Evolutionary conservation across 1,140 invertebrate species (phyloP).

Genomic region (Drosophila simulans): DNA sequence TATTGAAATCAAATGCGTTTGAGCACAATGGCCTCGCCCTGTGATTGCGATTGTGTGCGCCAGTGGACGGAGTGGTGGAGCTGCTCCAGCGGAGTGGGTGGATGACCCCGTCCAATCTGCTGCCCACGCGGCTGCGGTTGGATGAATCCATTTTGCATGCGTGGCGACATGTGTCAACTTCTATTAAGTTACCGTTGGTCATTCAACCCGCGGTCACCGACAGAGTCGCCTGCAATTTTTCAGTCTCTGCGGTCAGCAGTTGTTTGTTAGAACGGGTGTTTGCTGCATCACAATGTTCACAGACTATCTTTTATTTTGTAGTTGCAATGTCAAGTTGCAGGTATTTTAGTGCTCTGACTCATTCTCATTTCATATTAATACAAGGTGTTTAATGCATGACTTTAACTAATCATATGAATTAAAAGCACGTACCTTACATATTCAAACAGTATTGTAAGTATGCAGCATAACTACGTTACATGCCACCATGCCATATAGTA

Average conservation of each 20-base stretch:
- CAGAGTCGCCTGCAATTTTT: constrained; percentile 14
- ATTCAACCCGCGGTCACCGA: constrained; percentile 65
- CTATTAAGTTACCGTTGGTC: constrained; percentile 79
- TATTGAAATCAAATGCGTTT: constrained; percentile 68
- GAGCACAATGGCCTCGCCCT: constrained; percentile 34
- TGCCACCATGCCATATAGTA: no score
- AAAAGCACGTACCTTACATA: no score
- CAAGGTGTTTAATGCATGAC: no score
- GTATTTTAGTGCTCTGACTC: no score
- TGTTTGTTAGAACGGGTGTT: constrained; percentile 21
- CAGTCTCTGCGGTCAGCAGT: constrained; percentile 42
- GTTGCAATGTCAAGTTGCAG: not conserved
- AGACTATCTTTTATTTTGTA: not conserved
- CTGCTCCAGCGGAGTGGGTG: constrained; percentile 12
- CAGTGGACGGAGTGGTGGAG: not conserved
- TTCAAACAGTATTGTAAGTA: no score
- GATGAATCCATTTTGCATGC: constrained; percentile 79
- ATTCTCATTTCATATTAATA: no score
- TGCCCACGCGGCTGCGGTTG: constrained; percentile 53
- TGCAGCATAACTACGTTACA: no score
- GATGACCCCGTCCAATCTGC: constrained; percentile 31
- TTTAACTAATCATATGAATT: no score
- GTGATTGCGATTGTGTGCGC: not conserved
- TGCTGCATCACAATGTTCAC: constrained; percentile 14
- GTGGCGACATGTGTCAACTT: constrained; percentile 81